A percentile compares a stretch with the other conserved stretches of the same genome.
Evolutionary conservation across 1,140 invertebrate species (phyloP).

Genomic region (Hirudo medicinalis): DNA sequence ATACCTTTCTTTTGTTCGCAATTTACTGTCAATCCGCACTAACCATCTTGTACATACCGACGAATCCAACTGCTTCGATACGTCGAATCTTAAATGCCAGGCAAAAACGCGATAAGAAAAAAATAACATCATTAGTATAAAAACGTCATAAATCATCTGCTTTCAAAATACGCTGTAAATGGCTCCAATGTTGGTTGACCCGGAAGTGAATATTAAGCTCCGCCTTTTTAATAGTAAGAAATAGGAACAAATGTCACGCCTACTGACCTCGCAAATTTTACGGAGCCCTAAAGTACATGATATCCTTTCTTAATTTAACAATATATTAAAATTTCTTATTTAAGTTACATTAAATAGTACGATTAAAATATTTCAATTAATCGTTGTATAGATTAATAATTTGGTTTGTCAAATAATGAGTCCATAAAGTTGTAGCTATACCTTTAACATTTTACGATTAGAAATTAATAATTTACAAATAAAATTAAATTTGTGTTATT

Average conservation of each 20-base stretch:
- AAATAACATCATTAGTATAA: slow-evolving; percentile 15
- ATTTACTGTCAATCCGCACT: slow-evolving; percentile 5
- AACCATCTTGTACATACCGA: slow-evolving; percentile 1
- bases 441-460: too few species aligned
- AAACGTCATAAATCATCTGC: slow-evolving; percentile 13
- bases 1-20: slow-evolving; percentile 7
- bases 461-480: too few species aligned
- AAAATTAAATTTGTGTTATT: too few species aligned
- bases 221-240: slow-evolving; percentile 1
- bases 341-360: too few species aligned
- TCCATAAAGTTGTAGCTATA: too few species aligned
- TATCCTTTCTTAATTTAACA: background rate
- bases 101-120: slow-evolving; percentile 14
- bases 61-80: slow-evolving; percentile 12
- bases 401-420: too few species aligned
- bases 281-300: background rate
- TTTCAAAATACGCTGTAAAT: slow-evolving; percentile 15
- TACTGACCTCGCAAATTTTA: slow-evolving; percentile 8
- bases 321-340: background rate
- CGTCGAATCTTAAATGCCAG: slow-evolving; percentile 13
- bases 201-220: slow-evolving; percentile 8
- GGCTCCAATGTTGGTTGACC: slow-evolving; percentile 12
- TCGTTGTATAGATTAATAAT: too few species aligned
- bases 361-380: too few species aligned
- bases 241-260: slow-evolving; percentile 1